Conservation (phyloP, 2,113 vertebrate species). For the Scophthalmus maximus region DNA sequence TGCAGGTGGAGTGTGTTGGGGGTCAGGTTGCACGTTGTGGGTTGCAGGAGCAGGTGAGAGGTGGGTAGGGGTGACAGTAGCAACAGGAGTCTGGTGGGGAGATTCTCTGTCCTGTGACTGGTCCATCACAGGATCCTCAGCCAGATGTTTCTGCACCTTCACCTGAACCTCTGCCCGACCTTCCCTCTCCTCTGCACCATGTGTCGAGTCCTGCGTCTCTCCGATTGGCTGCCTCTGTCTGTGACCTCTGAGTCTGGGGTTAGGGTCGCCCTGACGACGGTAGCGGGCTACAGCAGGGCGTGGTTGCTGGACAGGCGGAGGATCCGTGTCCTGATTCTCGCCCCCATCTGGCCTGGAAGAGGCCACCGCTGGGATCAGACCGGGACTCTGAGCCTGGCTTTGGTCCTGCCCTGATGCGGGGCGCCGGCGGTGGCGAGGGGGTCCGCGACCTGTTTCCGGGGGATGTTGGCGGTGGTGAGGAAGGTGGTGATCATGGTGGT, state of each 20-base stretch:
- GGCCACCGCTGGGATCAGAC: slow-evolving; percentile 6
- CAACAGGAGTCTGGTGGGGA: slow-evolving; percentile 60
- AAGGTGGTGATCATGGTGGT: slow-evolving; percentile 57
- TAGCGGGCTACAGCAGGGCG: slow-evolving; percentile 71
- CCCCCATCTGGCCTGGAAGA: background rate
- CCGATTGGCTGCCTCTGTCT: slow-evolving; percentile 54
- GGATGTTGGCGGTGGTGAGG: slow-evolving; percentile 61
- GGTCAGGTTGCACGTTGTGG: background rate
- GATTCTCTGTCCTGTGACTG: slow-evolving; percentile 46
- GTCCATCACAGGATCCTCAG: slow-evolving; percentile 28
- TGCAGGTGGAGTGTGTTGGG: slow-evolving; percentile 5
- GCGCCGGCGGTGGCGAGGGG: slow-evolving; percentile 66
- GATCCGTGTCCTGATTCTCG: slow-evolving; percentile 48
- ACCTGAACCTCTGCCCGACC: slow-evolving; percentile 6
- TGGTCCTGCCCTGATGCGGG: slow-evolving; percentile 50
- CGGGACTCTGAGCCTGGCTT: slow-evolving; percentile 50
- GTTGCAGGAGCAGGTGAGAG: slow-evolving; percentile 24
- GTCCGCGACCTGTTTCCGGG: slow-evolving; percentile 49
- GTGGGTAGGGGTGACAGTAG: slow-evolving; percentile 48
- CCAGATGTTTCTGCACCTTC: slow-evolving; percentile 7
- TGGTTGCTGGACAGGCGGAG: slow-evolving; percentile 56
- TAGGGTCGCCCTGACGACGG: slow-evolving; percentile 72
- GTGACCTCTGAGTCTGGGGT: slow-evolving; percentile 68
- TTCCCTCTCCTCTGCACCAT: slow-evolving; percentile 13
- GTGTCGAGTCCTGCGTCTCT: slow-evolving; percentile 42